phyloP scores from a whole-genome alignment of 1,140 invertebrate species.

The Drosophila paulistorum region DNA sequence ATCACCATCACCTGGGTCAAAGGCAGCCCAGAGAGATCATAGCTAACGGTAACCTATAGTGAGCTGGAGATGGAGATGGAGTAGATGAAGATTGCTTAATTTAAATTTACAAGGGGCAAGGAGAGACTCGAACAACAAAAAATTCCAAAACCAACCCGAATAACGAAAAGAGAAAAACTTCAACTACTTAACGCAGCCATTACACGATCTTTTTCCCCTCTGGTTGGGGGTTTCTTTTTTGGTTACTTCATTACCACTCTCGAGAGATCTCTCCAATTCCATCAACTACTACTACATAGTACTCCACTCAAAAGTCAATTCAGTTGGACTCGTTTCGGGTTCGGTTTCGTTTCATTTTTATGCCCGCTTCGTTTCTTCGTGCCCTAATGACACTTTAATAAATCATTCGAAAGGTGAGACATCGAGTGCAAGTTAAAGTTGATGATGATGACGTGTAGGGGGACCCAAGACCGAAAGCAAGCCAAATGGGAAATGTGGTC shows the following conservation, averaged over 20 bases:
- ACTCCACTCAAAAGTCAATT: slow-evolving; percentile 52
- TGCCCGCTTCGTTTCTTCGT: slow-evolving; percentile 58
- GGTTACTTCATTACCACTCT: slow-evolving; percentile 79
- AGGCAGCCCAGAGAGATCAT: slow-evolving; percentile 50
- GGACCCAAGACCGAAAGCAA: slow-evolving; percentile 34
- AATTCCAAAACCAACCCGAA: neutral
- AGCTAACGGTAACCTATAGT: slow-evolving; percentile 58
- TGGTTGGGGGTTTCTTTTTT: slow-evolving; percentile 35
- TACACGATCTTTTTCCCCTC: slow-evolving; percentile 60
- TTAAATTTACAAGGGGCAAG: slow-evolving; percentile 77
- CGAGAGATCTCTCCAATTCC: slow-evolving; percentile 52
- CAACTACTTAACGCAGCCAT: slow-evolving; percentile 80
- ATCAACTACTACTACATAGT: slow-evolving; percentile 42
- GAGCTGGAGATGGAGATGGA: slow-evolving; percentile 30
- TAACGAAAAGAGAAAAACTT: slow-evolving; percentile 36
- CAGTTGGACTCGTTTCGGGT: slow-evolving; percentile 25
- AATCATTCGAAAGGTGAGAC: slow-evolving; percentile 83
- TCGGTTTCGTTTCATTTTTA: slow-evolving; percentile 77
- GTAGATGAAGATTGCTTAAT: slow-evolving; percentile 58
- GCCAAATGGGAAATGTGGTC: slow-evolving; percentile 74
- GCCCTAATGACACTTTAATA: slow-evolving; percentile 83
- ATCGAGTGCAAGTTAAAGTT: slow-evolving; percentile 80
- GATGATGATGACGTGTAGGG: slow-evolving; percentile 54
- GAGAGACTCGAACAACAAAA: slow-evolving; percentile 16
- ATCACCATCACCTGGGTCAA: slow-evolving; percentile 54